phyloP scores from a whole-genome alignment of 2,113 vertebrate species.

The Lasiurus cinereus region DNA sequence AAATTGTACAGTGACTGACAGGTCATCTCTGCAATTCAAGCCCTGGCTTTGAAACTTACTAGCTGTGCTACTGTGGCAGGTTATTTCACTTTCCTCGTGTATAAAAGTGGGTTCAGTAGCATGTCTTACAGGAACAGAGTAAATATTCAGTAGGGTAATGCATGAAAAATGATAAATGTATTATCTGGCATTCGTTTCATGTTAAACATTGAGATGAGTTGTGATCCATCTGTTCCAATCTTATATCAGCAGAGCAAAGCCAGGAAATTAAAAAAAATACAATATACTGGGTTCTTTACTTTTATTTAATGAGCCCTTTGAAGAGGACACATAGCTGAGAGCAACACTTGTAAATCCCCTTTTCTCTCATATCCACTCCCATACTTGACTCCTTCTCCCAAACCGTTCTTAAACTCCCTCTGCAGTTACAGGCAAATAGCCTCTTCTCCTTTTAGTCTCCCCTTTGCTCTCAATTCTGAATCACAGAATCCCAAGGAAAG shows the following conservation, averaged over 20 bases:
- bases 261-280: neutral
- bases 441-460: neutral
- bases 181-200: neutral
- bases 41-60: neutral
- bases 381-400: neutral
- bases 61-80: neutral
- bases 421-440: neutral
- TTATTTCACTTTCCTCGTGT: constrained; percentile 2
- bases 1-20: constrained; percentile 15
- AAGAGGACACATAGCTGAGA: neutral
- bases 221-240: neutral
- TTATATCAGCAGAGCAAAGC: neutral
- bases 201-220: constrained; percentile 2
- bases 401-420: neutral
- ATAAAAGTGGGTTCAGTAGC: neutral
- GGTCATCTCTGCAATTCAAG: neutral
- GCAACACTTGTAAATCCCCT: neutral
- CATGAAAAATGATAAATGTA: constrained; percentile 4
- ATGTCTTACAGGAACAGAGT: neutral
- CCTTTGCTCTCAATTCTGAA: neutral
- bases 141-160: neutral
- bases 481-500: constrained; percentile 15
- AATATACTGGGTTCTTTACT: neutral
- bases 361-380: neutral
- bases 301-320: neutral